Evolutionary conservation across 2,797 vertebrate species (phyloP).

Genomic region (Gadopsis bispinosus): DNA sequence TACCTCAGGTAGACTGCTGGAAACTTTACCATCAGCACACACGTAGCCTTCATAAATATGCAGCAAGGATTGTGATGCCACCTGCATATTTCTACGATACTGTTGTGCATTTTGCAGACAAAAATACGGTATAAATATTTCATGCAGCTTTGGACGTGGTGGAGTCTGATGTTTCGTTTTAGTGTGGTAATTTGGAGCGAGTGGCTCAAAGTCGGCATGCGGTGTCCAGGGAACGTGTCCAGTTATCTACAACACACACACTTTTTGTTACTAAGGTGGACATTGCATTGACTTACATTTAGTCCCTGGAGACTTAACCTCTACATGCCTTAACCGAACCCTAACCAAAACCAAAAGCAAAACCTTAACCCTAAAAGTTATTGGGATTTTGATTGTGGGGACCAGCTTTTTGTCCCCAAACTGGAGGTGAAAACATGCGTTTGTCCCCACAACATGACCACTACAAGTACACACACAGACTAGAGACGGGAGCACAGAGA

Average conservation of each 20-base stretch:
- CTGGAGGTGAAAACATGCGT: neutral
- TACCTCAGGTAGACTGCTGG: conserved; percentile 1
- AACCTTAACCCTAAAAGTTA: neutral
- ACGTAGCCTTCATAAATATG: conserved; percentile 29
- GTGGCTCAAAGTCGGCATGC: neutral
- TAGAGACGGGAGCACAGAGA: too few relatives aligned
- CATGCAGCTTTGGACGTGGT: neutral
- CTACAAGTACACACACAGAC: neutral
- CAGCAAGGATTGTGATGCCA: neutral
- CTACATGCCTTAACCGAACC: neutral
- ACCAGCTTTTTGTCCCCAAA: neutral
- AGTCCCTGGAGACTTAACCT: neutral
- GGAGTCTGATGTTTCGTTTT: neutral
- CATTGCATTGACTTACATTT: neutral
- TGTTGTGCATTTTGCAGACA: conserved; percentile 3
- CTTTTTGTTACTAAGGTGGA: neutral
- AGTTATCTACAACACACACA: neutral
- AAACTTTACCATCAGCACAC: neutral
- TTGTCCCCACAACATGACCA: neutral
- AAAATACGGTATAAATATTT: conserved; percentile 14
- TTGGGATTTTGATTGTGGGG: neutral
- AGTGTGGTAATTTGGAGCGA: neutral
- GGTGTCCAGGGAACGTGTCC: neutral
- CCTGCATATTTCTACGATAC: conserved; percentile 6
- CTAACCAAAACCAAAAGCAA: neutral